Percentiles rank a stretch among this genome's conserved stretches.
Conservation (phyloP, 2,113 vertebrate genomes). For the Falco punctatus region DNA sequence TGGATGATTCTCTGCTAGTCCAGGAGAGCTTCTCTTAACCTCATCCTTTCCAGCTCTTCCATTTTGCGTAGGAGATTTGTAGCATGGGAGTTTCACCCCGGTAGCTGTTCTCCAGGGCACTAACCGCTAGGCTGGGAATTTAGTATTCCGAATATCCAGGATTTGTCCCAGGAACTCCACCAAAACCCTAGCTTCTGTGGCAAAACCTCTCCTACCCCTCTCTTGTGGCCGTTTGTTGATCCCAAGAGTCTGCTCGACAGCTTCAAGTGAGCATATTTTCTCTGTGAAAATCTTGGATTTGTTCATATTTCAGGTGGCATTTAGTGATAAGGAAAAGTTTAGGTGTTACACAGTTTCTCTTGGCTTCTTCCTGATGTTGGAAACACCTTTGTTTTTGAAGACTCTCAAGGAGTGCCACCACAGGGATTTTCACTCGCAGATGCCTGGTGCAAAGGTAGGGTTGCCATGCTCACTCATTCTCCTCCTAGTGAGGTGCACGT, state of each 20-base stretch:
- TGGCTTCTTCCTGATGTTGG: background rate
- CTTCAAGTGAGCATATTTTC: background rate
- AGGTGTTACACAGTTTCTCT: background rate
- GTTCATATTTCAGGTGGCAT: background rate
- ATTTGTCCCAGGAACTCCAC: background rate
- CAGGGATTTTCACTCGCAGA: background rate
- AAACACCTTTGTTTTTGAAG: background rate
- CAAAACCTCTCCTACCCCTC: background rate
- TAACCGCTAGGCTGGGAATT: background rate
- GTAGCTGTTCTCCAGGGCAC: background rate
- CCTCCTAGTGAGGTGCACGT: fast-evolving
- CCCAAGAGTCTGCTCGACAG: background rate
- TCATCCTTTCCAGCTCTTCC: background rate
- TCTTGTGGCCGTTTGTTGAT: background rate
- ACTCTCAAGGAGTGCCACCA: background rate
- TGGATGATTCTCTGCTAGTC: background rate
- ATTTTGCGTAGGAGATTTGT: background rate
- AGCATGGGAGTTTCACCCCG: background rate
- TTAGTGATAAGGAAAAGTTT: background rate
- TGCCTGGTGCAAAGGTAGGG: background rate
- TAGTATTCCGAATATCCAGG: no score
- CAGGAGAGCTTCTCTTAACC: background rate
- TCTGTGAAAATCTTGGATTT: background rate
- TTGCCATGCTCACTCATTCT: fast-evolving
- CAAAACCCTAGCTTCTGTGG: background rate